Base-by-base conservation (phyloP, 2,888 invertebrate genomes). In the Gasteruption jaculator region DNA sequence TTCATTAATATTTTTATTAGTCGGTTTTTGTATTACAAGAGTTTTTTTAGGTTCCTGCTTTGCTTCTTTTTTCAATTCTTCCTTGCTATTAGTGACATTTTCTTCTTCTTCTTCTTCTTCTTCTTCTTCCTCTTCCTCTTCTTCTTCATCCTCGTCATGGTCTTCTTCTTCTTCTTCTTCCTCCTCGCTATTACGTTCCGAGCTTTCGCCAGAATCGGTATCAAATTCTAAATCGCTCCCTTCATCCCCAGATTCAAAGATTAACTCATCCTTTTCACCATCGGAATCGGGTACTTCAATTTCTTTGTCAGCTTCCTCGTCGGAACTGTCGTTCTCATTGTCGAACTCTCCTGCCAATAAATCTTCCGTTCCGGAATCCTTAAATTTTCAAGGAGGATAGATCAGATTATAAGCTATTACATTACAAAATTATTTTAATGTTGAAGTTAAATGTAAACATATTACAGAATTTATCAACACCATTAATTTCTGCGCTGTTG, bases 221-320 rank as follows among this genome's bases (percentile, higher is more conserved):
- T 59, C 54, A 31, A 53, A 48, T 25, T 58, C 58, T 14, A 54
- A 52, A 38, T 60, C 56, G 8, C 75, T 57, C 60, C 78, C 78
- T n/a, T 74, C 78, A 53, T 75, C 75, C 35, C 77, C 78, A 31
- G 75, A 75, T 35, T 75, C 73, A 66, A 80, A 82, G 48, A 66
- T 49, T 35, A 60, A 41, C n/a, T 53, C 44, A 51, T 67, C 68
- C 43, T 56, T 46, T 44, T 68, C 67, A 12, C 57, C 56, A 39
- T 68, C 73, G 50, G 76, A 78, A 57, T 76, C 76, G 52, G 61
- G 64, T 56, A 75, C 73, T 15, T 66, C 65, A 36, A 76, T 72
- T 4, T 74, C 72, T 10, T 60, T 60, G 8, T 68, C 71, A n/a
- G 60, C 57, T 46, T 74, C 75, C 25, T 71, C 73, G 20, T 75